Conservation (phyloP, 2,797 vertebrate species). For the Chelmon rostratus region DNA sequence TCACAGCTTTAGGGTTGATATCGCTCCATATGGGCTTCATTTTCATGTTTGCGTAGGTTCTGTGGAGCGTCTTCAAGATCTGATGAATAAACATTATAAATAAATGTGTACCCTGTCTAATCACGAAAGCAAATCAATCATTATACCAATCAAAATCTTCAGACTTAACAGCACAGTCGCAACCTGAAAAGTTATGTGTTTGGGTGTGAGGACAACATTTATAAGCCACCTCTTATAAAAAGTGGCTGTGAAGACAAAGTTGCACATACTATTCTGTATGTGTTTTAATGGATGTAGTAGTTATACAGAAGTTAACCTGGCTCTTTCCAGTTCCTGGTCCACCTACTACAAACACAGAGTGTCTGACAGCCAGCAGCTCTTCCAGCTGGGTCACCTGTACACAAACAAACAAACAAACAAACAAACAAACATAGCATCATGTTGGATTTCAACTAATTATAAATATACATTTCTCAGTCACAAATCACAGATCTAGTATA, state of each 20-base stretch:
- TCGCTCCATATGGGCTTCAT: slow-evolving; percentile 85
- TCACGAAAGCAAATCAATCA: neutral
- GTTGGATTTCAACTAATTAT: neutral
- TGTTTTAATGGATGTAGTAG: neutral
- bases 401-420: slow-evolving; percentile 11
- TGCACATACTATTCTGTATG: neutral
- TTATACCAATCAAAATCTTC: neutral
- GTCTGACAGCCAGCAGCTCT: slow-evolving; percentile 84
- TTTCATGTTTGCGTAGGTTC: slow-evolving; percentile 85
- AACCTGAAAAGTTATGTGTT: neutral
- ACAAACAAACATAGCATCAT: neutral
- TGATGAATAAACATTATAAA: slow-evolving; percentile 44
- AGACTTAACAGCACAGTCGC: neutral
- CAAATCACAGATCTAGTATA: neutral
- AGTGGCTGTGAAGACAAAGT: neutral
- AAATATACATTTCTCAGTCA: neutral
- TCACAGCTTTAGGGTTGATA: slow-evolving; percentile 88
- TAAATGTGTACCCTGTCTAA: neutral
- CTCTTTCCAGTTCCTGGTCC: slow-evolving; percentile 88
- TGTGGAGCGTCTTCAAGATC: slow-evolving; percentile 86
- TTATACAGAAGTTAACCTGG: slow-evolving; percentile 73
- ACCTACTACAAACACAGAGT: slow-evolving; percentile 87
- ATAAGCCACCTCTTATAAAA: neutral
- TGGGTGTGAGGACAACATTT: neutral
- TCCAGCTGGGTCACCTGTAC: slow-evolving; percentile 87